These are phyloP conservation scores for Festucalex cinctus DNA, from an alignment of 2,113 vertebrate species.

Conservation along the genomic window DNA sequence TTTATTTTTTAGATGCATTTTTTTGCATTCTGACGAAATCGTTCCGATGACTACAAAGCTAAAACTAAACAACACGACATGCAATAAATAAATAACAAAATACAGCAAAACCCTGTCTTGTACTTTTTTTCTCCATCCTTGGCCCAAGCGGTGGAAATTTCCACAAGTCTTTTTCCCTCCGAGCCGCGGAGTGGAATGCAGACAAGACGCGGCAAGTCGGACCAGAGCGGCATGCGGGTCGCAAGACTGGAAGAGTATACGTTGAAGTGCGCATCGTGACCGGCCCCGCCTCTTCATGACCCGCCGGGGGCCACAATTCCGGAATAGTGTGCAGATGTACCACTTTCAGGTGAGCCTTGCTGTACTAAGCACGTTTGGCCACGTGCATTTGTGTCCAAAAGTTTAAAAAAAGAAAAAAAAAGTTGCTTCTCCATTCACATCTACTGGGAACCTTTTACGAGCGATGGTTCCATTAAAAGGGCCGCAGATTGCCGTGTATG, in stretches of 20 bases:
- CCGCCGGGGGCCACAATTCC: slow-evolving; percentile 33
- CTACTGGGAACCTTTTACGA: slow-evolving; percentile 35
- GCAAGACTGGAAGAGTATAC: slow-evolving; percentile 19
- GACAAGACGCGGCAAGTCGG: slow-evolving; percentile 65
- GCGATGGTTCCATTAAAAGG: slow-evolving; percentile 26
- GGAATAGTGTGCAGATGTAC: not conserved
- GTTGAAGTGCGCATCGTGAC: slow-evolving; percentile 36
- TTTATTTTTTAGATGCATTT: not conserved
- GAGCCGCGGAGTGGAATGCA: slow-evolving; percentile 58
- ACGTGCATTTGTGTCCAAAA: not conserved
- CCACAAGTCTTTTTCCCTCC: slow-evolving; percentile 51
- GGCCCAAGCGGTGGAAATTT: slow-evolving; percentile 68
- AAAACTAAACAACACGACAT: not conserved
- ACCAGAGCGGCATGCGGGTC: slow-evolving; percentile 26
- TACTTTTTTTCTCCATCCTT: slow-evolving; percentile 37
- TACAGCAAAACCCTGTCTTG: slow-evolving; percentile 25
- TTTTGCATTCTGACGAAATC: not conserved
- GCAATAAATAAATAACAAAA: slow-evolving; percentile 23
- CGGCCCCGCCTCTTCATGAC: slow-evolving; percentile 26
- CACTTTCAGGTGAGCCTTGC: not conserved
- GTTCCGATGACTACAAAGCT: not conserved
- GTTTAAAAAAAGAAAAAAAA: not conserved
- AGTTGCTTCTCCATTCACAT: slow-evolving; percentile 30
- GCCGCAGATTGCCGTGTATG: slow-evolving; percentile 38
- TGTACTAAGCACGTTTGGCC: not conserved